Conservation (phyloP, 2,888 invertebrate species). For the Torymus auratus region DNA sequence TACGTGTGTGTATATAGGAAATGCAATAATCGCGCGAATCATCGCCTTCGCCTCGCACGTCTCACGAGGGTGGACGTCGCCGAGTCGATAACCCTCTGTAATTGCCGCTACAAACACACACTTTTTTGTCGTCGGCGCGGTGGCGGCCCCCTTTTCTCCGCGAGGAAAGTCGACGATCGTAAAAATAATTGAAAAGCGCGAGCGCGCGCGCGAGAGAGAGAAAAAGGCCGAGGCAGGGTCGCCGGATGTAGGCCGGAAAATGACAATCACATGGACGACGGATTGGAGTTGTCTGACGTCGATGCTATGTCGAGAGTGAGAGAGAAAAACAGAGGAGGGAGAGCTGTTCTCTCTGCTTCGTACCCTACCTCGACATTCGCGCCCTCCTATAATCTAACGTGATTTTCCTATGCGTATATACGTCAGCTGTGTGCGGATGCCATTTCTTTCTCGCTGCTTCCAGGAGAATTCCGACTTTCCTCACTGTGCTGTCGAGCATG, state of each 20-base stretch:
- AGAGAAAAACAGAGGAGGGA: no score
- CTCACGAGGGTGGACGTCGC: constrained; percentile 57
- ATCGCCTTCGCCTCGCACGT: neutral
- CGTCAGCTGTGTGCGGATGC: no score
- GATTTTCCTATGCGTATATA: no score
- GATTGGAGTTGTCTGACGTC: constrained; percentile 50
- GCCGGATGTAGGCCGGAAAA: constrained; percentile 75
- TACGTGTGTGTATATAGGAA: no score
- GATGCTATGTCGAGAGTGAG: no score
- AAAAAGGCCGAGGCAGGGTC: constrained; percentile 63
- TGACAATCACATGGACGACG: constrained; percentile 73
- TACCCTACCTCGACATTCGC: no score
- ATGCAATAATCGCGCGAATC: neutral
- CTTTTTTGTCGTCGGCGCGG: neutral
- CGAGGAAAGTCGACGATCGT: constrained; percentile 68
- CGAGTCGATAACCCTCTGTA: constrained; percentile 61
- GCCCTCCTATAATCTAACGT: no score
- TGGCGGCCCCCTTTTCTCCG: neutral
- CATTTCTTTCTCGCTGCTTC: no score
- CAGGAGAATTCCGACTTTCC: no score
- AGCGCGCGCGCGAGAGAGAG: constrained; percentile 62
- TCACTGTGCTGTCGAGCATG: no score
- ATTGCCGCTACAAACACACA: constrained; percentile 62
- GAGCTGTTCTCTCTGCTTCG: no score
- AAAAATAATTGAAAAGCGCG: constrained; percentile 74